These are phyloP conservation scores for Syngnathus typhle DNA, from an alignment of 2,113 vertebrate species.

Conservation along the genomic window DNA sequence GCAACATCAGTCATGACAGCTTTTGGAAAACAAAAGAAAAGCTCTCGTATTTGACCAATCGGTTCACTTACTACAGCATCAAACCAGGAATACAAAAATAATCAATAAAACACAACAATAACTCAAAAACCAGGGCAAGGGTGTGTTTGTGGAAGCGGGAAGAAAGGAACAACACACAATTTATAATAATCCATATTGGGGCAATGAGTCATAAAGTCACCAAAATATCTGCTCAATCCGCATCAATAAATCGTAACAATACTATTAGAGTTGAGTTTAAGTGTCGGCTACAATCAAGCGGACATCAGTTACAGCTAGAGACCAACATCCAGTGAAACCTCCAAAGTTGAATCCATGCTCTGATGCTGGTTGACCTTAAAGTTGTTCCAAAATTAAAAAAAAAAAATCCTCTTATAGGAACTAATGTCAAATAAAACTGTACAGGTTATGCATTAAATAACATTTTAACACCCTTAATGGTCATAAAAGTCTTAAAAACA, in stretches of 20 bases:
- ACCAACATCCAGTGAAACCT: conserved; percentile 7
- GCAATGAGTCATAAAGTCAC: conserved; percentile 45
- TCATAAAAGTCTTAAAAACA: neutral
- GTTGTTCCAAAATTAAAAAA: neutral
- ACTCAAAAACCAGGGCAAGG: conserved; percentile 28
- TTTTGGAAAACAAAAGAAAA: conserved; percentile 45
- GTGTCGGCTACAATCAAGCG: conserved; percentile 25
- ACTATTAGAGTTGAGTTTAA: conserved; percentile 36
- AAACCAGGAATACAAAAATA: conserved; percentile 25
- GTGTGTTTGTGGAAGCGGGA: neutral
- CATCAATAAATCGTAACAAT: conserved; percentile 31
- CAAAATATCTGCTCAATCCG: conserved; percentile 42
- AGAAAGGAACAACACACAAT: conserved; percentile 53
- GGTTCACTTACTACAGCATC: conserved; percentile 61
- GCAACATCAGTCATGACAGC: conserved; percentile 66
- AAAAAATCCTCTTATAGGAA: neutral
- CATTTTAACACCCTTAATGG: neutral
- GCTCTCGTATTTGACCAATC: conserved; percentile 45
- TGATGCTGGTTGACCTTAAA: neutral
- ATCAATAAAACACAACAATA: conserved; percentile 14
- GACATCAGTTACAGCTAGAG: conserved; percentile 32
- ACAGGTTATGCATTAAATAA: neutral
- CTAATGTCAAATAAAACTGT: neutral
- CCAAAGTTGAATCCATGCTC: neutral
- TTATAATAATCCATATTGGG: conserved; percentile 52